Base-by-base conservation (phyloP, 2,888 invertebrate genomes). In the Phaonia tiefii region DNA sequence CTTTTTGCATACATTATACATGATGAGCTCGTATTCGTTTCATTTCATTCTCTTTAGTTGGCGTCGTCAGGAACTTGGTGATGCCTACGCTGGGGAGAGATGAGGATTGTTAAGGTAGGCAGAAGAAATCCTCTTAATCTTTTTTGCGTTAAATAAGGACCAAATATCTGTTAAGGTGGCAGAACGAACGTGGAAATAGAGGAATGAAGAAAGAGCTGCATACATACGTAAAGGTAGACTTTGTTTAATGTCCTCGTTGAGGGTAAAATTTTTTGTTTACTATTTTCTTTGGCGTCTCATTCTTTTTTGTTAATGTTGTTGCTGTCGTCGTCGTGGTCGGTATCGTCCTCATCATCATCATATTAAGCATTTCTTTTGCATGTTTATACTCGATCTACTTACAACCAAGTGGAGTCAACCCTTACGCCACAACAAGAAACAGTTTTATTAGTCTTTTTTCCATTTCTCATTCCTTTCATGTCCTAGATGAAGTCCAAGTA, bases 401-500 rank as follows among this genome's bases (percentile, higher is more conserved):
- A 25, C 54, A 10, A 11, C 5, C 25, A 54, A 22, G 54, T 49
- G 49, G 49, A 4, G 15, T 4, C 31, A 31, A 8, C 31, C 4
- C 8, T 8, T 3, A 5, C 31, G 31, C 51, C 8, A 51, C 10
- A 51, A 26, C 31, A 60, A 60, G 60, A 20, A 58, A 37, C 15
- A n/a, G 31, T 39, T 20, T 60, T 60, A 17, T 54, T 54, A 13
- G 4, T 3, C 20, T 25, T 54, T 22, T 22, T 20, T 42, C 26
- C 1, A 31, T 31, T n/a, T n/a, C 26, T 22, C 22, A 25, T 63
- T 31, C 3, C 31, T 31, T 13, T 8, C 20, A 22, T 20, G 60
- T 11, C 60, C 60, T 39, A 17, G 42, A 63, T 63, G 63, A 63
- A 63, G 63, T 63, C 63, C 13, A 37, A 31, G 37, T 22, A 42